Evolutionary conservation across 2,888 invertebrate genomes (phyloP).

Genomic region (Morpho helenor): DNA sequence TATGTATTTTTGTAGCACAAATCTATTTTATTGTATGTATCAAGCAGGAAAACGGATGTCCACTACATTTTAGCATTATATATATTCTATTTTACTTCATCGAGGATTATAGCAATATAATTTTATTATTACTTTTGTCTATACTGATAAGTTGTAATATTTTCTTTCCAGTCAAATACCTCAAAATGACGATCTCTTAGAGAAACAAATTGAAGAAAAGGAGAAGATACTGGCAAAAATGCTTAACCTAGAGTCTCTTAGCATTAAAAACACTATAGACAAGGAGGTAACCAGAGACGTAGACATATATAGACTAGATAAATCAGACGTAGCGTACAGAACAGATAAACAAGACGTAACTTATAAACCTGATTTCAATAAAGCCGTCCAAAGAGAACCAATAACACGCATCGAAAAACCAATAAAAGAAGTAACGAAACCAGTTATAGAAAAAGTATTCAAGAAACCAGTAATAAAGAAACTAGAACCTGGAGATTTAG

Average conservation of each 20-base stretch:
- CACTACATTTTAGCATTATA: too few species aligned
- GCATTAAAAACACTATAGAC: constrained; percentile 39
- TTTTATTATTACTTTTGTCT: too few species aligned
- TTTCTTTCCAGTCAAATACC: constrained; percentile 59
- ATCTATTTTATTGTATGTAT: too few species aligned
- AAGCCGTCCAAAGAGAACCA: constrained; percentile 7
- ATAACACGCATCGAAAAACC: constrained; percentile 6
- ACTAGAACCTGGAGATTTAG: constrained; percentile 40
- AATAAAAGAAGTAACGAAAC: constrained; percentile 11
- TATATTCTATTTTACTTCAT: too few species aligned
- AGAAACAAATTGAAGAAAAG: constrained; percentile 85
- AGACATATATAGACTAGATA: not conserved
- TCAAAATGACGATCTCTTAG: constrained; percentile 81
- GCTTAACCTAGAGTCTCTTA: constrained; percentile 79
- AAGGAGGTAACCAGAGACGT: constrained; percentile 19
- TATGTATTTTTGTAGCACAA: constrained; percentile 14
- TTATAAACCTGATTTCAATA: constrained; percentile 16
- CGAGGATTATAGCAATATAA: too few species aligned
- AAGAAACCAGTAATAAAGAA: constrained; percentile 22
- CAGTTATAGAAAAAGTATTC: constrained; percentile 15
- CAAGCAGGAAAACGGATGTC: too few species aligned
- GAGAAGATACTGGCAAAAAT: constrained; percentile 85
- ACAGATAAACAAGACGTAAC: constrained; percentile 3
- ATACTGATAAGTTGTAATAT: too few species aligned
- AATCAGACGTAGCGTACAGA: too few species aligned